Percentiles rank a stretch among this genome's conserved stretches.
These are phyloP conservation scores for Sebastes umbrosus DNA, from an alignment of 2,797 vertebrate genomes.

Conservation along the genomic window DNA sequence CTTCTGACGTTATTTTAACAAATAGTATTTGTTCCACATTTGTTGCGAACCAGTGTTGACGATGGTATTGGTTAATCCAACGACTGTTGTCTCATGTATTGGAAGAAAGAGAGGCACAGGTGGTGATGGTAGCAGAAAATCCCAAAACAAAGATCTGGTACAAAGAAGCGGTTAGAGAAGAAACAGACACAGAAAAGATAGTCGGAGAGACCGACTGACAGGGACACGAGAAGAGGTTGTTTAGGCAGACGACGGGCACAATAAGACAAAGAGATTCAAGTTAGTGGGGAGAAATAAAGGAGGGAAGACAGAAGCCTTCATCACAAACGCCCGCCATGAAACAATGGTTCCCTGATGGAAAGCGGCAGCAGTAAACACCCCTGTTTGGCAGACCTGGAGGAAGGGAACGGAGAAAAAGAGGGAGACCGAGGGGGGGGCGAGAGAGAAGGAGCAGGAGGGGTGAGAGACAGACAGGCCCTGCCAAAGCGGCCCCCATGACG, in stretches of 20 bases:
- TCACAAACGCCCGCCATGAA: constrained; percentile 55
- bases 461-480: constrained; percentile 42
- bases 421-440: neutral
- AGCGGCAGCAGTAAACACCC: constrained; percentile 41
- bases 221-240: neutral
- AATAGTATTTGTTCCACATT: neutral
- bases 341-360: constrained; percentile 64
- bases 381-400: constrained; percentile 45
- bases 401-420: constrained; percentile 3
- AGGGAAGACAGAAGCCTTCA: constrained; percentile 36
- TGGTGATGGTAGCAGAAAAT: constrained; percentile 27
- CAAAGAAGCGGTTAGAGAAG: constrained; percentile 26
- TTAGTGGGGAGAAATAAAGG: constrained; percentile 39
- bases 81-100: constrained; percentile 7
- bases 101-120: constrained; percentile 19
- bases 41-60: constrained; percentile 1
- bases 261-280: constrained; percentile 40
- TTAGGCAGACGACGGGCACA: constrained; percentile 16
- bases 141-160: constrained; percentile 26
- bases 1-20: neutral
- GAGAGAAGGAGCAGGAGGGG: constrained; percentile 3
- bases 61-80: neutral
- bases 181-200: constrained; percentile 21
- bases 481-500: constrained; percentile 56
- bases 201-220: constrained; percentile 24